These are phyloP conservation scores for Leucania comma DNA, from an alignment of 2,888 invertebrate genomes.

Conservation along the genomic window DNA sequence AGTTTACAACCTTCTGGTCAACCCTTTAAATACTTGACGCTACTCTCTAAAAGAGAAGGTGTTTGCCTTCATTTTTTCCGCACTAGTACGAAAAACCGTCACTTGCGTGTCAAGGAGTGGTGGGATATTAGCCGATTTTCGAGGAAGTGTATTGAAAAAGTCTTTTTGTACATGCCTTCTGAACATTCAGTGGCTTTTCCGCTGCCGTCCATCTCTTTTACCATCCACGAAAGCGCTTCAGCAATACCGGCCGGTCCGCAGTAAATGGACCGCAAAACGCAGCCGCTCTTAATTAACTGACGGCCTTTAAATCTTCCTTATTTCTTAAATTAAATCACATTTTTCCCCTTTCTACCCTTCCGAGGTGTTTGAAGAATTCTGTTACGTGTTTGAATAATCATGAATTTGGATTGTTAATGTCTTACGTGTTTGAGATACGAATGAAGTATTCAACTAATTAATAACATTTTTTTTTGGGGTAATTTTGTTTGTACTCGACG, in stretches of 20 bases:
- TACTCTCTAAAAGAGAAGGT: too few relatives aligned
- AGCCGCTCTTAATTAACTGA: constrained; percentile 72
- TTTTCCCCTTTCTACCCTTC: constrained; percentile 37
- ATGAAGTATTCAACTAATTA: constrained; percentile 5
- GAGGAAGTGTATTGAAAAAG: too few relatives aligned
- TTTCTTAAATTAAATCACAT: constrained; percentile 54
- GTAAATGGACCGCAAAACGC: constrained; percentile 69
- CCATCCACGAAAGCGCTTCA: constrained; percentile 48
- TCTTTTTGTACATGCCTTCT: too few relatives aligned
- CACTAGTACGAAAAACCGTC: too few relatives aligned
- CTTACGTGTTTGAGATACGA: constrained; percentile 17
- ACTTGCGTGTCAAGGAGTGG: too few relatives aligned
- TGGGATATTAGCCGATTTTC: too few relatives aligned
- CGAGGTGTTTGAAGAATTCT: constrained; percentile 37
- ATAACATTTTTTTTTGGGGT: background rate
- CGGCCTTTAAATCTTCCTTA: constrained; percentile 61
- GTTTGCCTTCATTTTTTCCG: too few relatives aligned
- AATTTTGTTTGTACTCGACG: background rate
- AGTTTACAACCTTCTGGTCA: too few relatives aligned
- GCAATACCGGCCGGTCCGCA: constrained; percentile 21
- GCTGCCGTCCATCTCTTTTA: constrained; percentile 1
- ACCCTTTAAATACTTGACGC: too few relatives aligned
- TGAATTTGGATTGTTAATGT: constrained; percentile 33
- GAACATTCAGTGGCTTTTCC: background rate
- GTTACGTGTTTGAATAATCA: constrained; percentile 43